phyloP scores from a whole-genome alignment of 2,113 vertebrate species.

The Oryzias celebensis region DNA sequence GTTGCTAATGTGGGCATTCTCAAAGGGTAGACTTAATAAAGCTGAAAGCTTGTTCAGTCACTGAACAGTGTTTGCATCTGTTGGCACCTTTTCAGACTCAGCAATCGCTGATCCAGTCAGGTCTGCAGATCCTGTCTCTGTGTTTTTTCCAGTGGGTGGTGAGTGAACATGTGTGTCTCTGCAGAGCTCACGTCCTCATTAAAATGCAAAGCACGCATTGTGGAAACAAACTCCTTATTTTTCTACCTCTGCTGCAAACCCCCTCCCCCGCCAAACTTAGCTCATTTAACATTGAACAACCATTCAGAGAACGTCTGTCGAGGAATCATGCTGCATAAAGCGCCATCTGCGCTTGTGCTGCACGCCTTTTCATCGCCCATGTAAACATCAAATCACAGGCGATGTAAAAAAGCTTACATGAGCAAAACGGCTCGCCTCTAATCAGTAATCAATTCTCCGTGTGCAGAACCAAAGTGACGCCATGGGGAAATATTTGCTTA shows the following conservation, averaged over 20 bases:
- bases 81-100: background rate
- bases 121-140: background rate
- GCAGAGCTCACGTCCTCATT: slow-evolving; percentile 23
- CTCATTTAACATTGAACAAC: slow-evolving; percentile 71
- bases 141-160: background rate
- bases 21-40: background rate
- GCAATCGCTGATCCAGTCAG: background rate
- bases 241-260: slow-evolving; percentile 11
- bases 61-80: slow-evolving; percentile 58
- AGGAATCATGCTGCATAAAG: slow-evolving; percentile 66
- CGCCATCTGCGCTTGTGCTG: slow-evolving; percentile 65
- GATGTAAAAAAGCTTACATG: slow-evolving; percentile 38
- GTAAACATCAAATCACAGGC: slow-evolving; percentile 48
- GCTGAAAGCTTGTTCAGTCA: slow-evolving; percentile 63
- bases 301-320: slow-evolving; percentile 69
- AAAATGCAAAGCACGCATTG: slow-evolving; percentile 56
- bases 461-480: slow-evolving; percentile 22
- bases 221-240: slow-evolving; percentile 56
- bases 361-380: slow-evolving; percentile 40
- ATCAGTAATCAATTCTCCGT: slow-evolving; percentile 62
- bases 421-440: slow-evolving; percentile 46
- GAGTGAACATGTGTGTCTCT: slow-evolving; percentile 4
- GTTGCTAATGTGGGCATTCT: slow-evolving; percentile 1
- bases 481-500: slow-evolving; percentile 45
- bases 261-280: slow-evolving; percentile 41